Conservation (phyloP, 2,797 vertebrate species). For the Coregonus sp. region DNA sequence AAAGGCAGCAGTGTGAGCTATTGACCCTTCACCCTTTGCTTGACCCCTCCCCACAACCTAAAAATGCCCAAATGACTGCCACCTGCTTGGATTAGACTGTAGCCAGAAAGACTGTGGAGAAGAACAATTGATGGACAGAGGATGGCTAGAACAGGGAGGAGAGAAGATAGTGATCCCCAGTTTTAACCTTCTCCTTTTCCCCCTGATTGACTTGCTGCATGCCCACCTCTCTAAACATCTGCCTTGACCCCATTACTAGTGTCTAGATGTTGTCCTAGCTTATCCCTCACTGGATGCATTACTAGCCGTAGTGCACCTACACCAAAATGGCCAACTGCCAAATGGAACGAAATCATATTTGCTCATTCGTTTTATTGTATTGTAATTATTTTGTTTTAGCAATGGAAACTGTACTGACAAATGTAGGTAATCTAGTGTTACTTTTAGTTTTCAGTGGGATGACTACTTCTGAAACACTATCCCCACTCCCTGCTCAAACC, state of each 20-base stretch:
- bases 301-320: conserved; percentile 10
- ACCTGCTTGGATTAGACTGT: conserved; percentile 19
- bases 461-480: conserved; percentile 2
- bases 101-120: conserved; percentile 18
- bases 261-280: conserved; percentile 12
- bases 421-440: neutral
- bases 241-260: conserved; percentile 26
- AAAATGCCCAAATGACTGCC: conserved; percentile 24
- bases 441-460: neutral
- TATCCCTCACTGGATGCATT: conserved; percentile 48
- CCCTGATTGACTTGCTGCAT: conserved; percentile 18
- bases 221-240: conserved; percentile 25
- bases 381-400: neutral
- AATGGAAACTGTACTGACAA: neutral
- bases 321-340: neutral
- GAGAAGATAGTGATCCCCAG: neutral
- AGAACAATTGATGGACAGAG: conserved; percentile 6
- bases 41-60: neutral
- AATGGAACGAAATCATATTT: neutral
- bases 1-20: neutral
- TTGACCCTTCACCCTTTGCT: neutral
- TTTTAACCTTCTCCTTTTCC: neutral
- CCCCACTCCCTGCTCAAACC: neutral
- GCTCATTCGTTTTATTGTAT: conserved; percentile 5
- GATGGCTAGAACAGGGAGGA: neutral